Evolutionary conservation across 2,113 vertebrate genomes (phyloP).

Genomic region (Ctenomys sociabilis): DNA sequence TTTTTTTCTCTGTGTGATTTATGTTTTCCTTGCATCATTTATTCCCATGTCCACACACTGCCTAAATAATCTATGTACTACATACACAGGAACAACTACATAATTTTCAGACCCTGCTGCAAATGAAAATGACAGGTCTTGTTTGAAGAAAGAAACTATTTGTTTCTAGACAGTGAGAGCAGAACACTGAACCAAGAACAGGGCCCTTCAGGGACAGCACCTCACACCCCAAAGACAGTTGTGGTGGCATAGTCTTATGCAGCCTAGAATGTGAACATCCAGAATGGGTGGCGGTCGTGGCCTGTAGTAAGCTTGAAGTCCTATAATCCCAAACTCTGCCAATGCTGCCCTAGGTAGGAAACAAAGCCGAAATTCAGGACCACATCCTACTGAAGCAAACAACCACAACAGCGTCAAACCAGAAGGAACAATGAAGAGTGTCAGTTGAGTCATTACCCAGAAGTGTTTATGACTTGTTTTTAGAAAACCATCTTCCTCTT

Average conservation of each 20-base stretch:
- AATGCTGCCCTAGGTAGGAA: neutral
- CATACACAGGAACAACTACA: neutral
- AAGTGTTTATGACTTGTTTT: neutral
- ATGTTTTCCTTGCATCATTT: neutral
- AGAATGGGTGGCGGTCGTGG: neutral
- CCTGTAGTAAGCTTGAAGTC: neutral
- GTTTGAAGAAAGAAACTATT: neutral
- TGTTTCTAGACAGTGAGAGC: neutral
- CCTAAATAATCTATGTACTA: neutral
- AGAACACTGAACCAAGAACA: neutral
- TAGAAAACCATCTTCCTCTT: neutral
- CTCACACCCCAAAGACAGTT: neutral
- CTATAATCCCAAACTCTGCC: neutral
- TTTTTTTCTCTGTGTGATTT: neutral
- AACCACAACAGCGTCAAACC: neutral
- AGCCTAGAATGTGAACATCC: neutral
- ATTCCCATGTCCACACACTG: neutral
- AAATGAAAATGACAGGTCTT: neutral
- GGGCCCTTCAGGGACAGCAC: neutral
- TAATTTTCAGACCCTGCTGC: neutral
- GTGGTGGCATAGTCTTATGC: neutral
- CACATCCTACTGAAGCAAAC: neutral
- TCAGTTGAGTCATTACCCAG: neutral
- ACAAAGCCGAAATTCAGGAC: neutral
- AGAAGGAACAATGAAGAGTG: neutral